Evolutionary conservation across 1,140 invertebrate genomes (phyloP), one percentile per base, ranked within the genome.

Genomic region (Drosophila guanche): DNA sequence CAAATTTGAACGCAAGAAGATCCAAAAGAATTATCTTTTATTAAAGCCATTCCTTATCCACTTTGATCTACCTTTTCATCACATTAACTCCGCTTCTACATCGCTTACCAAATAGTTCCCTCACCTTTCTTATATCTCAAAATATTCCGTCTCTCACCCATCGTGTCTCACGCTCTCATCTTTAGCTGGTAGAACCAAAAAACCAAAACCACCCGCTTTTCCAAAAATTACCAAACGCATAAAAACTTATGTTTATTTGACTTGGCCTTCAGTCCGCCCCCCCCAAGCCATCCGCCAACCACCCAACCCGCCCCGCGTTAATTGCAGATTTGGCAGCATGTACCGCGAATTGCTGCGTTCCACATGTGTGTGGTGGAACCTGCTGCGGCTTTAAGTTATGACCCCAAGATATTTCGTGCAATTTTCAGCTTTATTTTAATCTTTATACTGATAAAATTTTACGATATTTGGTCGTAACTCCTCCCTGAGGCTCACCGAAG

Each of bases 201-300:
- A 55, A 27, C 43, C 57, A 6, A 65, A 75, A 55, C 68, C 75
- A 52, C 68, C 55, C 45, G 55, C 66, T 42, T 42, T 60, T 41
- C 68, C 51, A 56, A 78, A 78, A 71, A 71, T 67, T 78, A 63
- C 50, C 75, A 74, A 88, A 76, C 84, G 63, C 83, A 88, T 88
- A 88, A 88, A 88, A 88, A 88, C 83, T 88, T 88, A 88, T 88
- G 83, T 88, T 88, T 88, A 88, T 88, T 88, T 88, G 79, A 83
- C 83, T 88, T 88, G 83, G 83, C 83, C 80, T 88, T 79, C 65
- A 55, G 42, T n/a, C 48, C 59, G 60, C 27, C 53, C 41, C 58
- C 14, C 55, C n/a, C 27, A 14, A 52, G 61, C 41, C 70, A 54
- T n/a, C 50, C 65, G 29, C 22, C 42, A 16, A 37, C 23, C 41